Evolutionary conservation across 2,797 vertebrate genomes (phyloP), one percentile per base, ranked within the genome.

Genomic region (Allobates femoralis): DNA sequence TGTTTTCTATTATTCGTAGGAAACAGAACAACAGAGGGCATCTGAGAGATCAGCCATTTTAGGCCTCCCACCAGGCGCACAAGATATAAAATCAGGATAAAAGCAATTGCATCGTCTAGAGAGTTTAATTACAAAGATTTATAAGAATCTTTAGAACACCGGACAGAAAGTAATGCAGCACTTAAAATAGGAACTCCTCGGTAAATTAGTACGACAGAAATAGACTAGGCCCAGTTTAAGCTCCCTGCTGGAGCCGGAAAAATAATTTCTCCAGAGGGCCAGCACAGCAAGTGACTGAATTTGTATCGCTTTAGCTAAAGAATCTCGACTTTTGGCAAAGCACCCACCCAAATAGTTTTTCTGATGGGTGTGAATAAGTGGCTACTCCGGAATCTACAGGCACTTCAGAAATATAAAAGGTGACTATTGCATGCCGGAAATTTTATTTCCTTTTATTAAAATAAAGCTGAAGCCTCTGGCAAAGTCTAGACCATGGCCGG

Each of bases 111-210:
- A 77, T 77, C 41, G 66, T 55, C 71, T 55, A 51, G 69, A 79
- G 71, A 81, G 53, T 77, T 82, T 82, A 86, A 86, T 86, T 84
- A 88, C 67, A 26, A 46, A 85, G 82, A 85, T 85, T 81, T 88
- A 85, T 84, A 81, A 73, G 55, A 46, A 32, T 53, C 41, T 56
- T 79, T 76, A 85, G 77, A 76, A 67, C 67, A 56, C 50, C 41
- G 82, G 58, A 76, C 82, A 81, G 77, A 81, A 88, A 76, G 82
- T 76, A 73, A 88, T 75, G 55, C 76, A 62, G 66, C 62, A 60
- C 82, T 85, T 79, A 87, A 56, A 56, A 87, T 32, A 83, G 51
- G 67, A 79, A 81, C 69, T 81, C 69, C 77, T 81, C 55, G 51
- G 76, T 58, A 81, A 88, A 81, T 88, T 79, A 81, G 46, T 51